A percentile compares a stretch with the other conserved stretches of the same genome.
Conservation (phyloP, 2,888 invertebrate genomes). For the Thymelicus lineola region DNA sequence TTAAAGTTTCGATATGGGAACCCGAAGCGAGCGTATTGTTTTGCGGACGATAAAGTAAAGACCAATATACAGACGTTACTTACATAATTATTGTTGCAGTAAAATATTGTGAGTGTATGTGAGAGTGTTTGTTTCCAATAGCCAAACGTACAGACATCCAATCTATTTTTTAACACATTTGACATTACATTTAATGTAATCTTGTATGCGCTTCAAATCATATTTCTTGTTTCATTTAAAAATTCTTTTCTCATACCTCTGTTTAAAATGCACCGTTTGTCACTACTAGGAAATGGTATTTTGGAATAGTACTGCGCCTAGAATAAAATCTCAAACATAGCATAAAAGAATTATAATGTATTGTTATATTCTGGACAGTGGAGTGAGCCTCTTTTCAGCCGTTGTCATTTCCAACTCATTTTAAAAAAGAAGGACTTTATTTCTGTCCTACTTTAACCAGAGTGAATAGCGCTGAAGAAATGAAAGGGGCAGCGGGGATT, state of each 20-base stretch:
- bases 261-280: not conserved
- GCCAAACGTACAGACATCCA: no score
- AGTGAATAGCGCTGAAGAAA: conserved; percentile 15
- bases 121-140: no score
- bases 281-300: not conserved
- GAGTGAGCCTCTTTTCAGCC: conserved; percentile 14
- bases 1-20: conserved; percentile 37
- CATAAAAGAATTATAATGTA: no score
- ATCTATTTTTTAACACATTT: no score
- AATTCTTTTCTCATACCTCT: not conserved
- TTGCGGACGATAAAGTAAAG: conserved; percentile 25
- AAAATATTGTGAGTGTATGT: not conserved
- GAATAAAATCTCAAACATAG: not conserved
- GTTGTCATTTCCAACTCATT: conserved; percentile 17
- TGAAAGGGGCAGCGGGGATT: not conserved
- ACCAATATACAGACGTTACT: conserved; percentile 35
- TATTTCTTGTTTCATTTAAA: not conserved
- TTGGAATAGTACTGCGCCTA: not conserved
- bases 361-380: conserved; percentile 16
- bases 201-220: not conserved
- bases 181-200: no score
- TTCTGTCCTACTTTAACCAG: not conserved
- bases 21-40: conserved; percentile 32
- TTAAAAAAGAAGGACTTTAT: conserved; percentile 4
- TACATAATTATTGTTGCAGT: conserved; percentile 35